Evolutionary conservation across 2,797 vertebrate species (phyloP), one percentile per base, ranked within the genome.

Genomic region (Dipus sagitta): DNA sequence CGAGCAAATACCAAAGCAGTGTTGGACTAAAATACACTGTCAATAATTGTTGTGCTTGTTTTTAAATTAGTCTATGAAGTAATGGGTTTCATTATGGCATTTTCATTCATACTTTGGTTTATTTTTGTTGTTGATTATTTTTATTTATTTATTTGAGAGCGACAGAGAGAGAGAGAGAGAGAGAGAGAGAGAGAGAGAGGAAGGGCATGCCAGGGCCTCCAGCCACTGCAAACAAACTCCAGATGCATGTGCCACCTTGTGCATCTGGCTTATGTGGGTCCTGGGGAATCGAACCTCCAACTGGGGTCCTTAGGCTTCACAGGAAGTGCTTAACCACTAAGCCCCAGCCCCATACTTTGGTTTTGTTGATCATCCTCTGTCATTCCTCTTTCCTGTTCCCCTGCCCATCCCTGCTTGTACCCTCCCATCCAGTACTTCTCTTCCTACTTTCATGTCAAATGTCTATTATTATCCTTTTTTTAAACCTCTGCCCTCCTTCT

Each of bases 311-410:
- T 38, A 38, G 6, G 38, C 38, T 38, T 38, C 38, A 38, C 6
- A 38, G 38, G 38, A 38, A 38, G 38, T 38, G 38, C 38, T 38
- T 38, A 38, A 38, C 38, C 6, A 6, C 38, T 38, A 38, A 38
- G 38, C 38, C 38, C 38, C 38, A 38, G 38, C 38, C 38, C 15
- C 32, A 42, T 30, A 15, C 28, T 28, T 42, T 74, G 24, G 83
- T 11, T 6, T 86, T 42, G 71, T 54, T 17, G 11, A n/a, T 21
- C 2, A 68, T 42, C 26, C 14, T 42, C 54, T 74, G 5, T 12
- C 1, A 21, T n/a, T 18, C 34, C 2, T 2, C 42, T 10, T 28
- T 18, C 18, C 13, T 8, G 17, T 6, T 2, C 4, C 32, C 3
- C 52, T 26, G 17, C 11, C 72, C 54, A 15, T 58, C 54, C 54